These are phyloP conservation scores for Helleia helle DNA, from an alignment of 2,888 invertebrate genomes.

Conservation along the genomic window DNA sequence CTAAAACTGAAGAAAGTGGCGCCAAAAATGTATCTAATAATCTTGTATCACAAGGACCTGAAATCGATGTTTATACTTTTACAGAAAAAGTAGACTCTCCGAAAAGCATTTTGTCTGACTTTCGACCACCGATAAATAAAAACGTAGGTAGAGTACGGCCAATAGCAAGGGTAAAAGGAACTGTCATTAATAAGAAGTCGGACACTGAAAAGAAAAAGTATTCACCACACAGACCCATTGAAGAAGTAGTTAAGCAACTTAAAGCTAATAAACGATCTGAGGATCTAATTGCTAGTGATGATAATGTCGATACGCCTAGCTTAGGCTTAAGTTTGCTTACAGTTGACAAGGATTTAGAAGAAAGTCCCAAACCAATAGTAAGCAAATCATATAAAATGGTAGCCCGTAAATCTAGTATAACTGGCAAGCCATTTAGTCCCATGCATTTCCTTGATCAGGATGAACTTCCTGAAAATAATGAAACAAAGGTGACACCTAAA, in stretches of 20 bases:
- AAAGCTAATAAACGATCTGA: constrained; percentile 59
- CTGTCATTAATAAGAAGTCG: constrained; percentile 56
- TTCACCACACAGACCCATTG: constrained; percentile 61
- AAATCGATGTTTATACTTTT: constrained; percentile 64
- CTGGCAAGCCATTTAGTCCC: constrained; percentile 66
- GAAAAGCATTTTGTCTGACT: constrained; percentile 60
- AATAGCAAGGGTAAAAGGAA: constrained; percentile 67
- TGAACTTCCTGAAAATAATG: constrained; percentile 28
- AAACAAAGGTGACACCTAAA: constrained; percentile 29
- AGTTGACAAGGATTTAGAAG: constrained; percentile 36
- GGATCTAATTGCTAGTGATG: constrained; percentile 35
- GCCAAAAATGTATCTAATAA: constrained; percentile 45
- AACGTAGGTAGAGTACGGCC: constrained; percentile 61
- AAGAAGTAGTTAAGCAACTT: constrained; percentile 63
- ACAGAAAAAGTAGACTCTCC: constrained; percentile 67
- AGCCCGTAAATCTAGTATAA: constrained; percentile 65
- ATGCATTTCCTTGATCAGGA: constrained; percentile 57
- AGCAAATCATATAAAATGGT: constrained; percentile 71
- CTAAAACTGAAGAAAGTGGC: constrained; percentile 42
- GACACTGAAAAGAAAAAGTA: constrained; percentile 62
- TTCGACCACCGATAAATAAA: constrained; percentile 52
- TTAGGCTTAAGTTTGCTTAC: constrained; percentile 25
- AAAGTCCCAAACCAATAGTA: constrained; percentile 54
- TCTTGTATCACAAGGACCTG: constrained; percentile 54
- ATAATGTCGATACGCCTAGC: constrained; percentile 25